Evolutionary conservation across 2,797 vertebrate genomes (phyloP).

Genomic region (Lagocephalus sceleratus): DNA sequence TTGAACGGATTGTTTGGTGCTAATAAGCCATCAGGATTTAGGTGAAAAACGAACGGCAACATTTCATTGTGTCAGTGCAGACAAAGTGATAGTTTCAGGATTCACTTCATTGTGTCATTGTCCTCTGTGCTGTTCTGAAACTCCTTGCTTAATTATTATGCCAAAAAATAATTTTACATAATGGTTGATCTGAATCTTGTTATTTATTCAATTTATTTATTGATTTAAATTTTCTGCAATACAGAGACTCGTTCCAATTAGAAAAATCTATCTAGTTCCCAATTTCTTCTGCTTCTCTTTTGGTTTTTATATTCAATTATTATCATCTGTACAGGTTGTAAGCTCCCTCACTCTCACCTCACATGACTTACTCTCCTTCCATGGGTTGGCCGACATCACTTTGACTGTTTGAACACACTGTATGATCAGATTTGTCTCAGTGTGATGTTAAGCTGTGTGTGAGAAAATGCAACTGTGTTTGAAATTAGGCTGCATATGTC

Average conservation of each 20-base stretch:
- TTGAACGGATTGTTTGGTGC: slow-evolving; percentile 33
- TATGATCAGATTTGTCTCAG: slow-evolving; percentile 12
- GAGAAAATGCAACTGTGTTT: slow-evolving; percentile 2
- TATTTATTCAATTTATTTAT: no score
- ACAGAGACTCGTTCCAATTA: not conserved
- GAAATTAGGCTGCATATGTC: not conserved
- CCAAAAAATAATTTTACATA: not conserved
- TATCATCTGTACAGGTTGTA: no score
- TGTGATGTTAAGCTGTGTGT: slow-evolving; percentile 16
- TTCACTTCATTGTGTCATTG: slow-evolving; percentile 15
- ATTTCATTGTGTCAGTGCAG: slow-evolving; percentile 24
- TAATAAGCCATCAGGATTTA: slow-evolving; percentile 36
- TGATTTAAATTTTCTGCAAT: not conserved
- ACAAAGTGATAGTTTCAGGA: slow-evolving; percentile 39
- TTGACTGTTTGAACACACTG: slow-evolving; percentile 16
- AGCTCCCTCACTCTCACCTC: no score
- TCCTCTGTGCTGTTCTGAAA: slow-evolving; percentile 5
- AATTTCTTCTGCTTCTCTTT: not conserved
- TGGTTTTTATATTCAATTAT: no score
- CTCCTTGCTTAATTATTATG: not conserved
- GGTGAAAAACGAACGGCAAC: slow-evolving; percentile 34
- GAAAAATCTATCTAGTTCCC: not conserved
- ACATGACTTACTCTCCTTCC: not conserved
- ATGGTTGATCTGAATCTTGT: not conserved
- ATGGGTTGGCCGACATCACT: slow-evolving; percentile 2